These are phyloP conservation scores for Garra rufa DNA, from an alignment of 2,113 vertebrate species.

Conservation along the genomic window DNA sequence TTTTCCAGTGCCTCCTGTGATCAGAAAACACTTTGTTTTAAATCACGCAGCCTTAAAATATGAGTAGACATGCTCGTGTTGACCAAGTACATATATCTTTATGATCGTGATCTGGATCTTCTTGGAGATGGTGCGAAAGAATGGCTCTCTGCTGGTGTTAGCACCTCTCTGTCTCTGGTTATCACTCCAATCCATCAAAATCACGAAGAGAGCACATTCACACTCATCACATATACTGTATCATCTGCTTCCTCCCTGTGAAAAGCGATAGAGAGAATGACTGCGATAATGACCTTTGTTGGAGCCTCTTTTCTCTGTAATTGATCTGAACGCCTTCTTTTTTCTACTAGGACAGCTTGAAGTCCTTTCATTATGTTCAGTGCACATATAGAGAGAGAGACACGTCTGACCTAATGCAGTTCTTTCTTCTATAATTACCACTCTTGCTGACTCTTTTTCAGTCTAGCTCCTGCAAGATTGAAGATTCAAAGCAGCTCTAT, in stretches of 20 bases:
- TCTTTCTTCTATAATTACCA: constrained; percentile 33
- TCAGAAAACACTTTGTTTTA: not conserved
- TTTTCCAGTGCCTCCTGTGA: constrained; percentile 21
- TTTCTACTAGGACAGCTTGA: constrained; percentile 35
- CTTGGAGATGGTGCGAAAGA: not conserved
- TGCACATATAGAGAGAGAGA: not conserved
- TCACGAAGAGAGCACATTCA: not conserved
- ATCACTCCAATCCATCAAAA: constrained; percentile 24
- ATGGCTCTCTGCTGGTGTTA: not conserved
- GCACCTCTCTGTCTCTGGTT: constrained; percentile 35
- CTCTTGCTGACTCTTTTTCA: not conserved
- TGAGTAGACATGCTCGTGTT: not conserved
- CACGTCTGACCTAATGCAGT: constrained; percentile 28
- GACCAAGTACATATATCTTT: not conserved
- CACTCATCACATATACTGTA: constrained; percentile 4
- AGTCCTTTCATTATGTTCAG: constrained; percentile 46
- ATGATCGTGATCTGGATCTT: constrained; percentile 1
- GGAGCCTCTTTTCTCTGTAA: constrained; percentile 37
- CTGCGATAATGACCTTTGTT: constrained; percentile 49
- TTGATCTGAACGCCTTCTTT: constrained; percentile 41
- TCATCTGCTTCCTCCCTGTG: constrained; percentile 28
- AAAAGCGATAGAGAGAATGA: constrained; percentile 15
- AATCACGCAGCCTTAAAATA: constrained; percentile 5
- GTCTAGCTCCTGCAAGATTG: not conserved
- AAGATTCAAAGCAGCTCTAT: constrained; percentile 3